phyloP scores from a whole-genome alignment of 64 coral and sea anemone species.

The Exaiptasia diaphana region DNA sequence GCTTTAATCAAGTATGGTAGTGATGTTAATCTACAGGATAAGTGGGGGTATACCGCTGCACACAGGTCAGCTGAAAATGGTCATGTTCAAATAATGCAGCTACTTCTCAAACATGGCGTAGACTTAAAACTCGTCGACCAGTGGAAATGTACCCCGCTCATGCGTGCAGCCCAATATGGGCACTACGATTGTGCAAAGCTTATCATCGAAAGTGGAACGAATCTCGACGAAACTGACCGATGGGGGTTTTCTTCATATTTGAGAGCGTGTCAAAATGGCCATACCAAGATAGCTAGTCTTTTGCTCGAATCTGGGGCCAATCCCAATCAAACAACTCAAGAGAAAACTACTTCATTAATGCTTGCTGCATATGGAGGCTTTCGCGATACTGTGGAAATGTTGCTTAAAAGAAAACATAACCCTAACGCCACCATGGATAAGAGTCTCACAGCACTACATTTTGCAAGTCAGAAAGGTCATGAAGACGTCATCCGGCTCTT shows the following conservation, averaged over 20 bases:
- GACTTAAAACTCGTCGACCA: conserved; percentile 47
- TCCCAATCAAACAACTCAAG: conserved; percentile 22
- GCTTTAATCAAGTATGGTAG: conserved; percentile 34
- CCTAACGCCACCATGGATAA: conserved; percentile 25
- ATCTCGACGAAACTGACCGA: conserved; percentile 49
- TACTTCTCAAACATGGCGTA: conserved; percentile 44
- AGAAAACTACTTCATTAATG: conserved; percentile 48
- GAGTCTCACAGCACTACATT: conserved; percentile 56
- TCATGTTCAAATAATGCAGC: conserved; percentile 23
- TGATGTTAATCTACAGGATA: conserved; percentile 39
- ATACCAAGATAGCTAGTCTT: conserved; percentile 34
- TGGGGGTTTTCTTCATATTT: conserved; percentile 59
- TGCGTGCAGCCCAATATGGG: conserved; percentile 63
- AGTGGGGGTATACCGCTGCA: conserved; percentile 66
- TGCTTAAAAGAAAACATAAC: conserved; percentile 1
- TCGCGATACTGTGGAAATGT: neutral
- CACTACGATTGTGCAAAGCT: conserved; percentile 39
- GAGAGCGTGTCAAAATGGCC: conserved; percentile 71
- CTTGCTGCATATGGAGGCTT: conserved; percentile 70
- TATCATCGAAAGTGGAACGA: conserved; percentile 33
- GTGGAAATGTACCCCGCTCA: conserved; percentile 46
- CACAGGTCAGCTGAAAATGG: conserved; percentile 69
- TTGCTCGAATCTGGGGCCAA: conserved; percentile 47
- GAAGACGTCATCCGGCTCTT: conserved; percentile 45
- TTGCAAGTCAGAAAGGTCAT: conserved; percentile 80